Conservation (phyloP, 1,140 invertebrate species). For the Papilio aristodemus region DNA sequence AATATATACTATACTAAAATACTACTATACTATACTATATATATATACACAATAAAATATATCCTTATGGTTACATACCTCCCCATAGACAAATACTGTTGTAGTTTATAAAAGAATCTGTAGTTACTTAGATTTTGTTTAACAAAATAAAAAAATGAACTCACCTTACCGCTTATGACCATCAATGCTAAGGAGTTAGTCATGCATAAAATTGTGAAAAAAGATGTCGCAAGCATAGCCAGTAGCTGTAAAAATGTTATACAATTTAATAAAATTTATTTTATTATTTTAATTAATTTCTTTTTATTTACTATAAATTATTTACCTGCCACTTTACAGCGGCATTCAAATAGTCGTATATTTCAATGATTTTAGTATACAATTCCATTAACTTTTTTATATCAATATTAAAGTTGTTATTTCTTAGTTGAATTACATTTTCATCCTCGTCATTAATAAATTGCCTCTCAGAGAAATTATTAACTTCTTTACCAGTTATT, state of each 20-base stretch:
- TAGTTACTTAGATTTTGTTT: no score
- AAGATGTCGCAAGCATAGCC: not conserved
- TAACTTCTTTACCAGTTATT: not conserved
- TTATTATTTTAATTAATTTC: not conserved
- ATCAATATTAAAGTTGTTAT: not conserved
- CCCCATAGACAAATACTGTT: no score
- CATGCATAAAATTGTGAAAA: slow-evolving; percentile 1
- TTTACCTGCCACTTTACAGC: slow-evolving; percentile 11
- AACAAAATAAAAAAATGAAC: not conserved
- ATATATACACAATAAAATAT: no score
- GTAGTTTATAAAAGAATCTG: no score
- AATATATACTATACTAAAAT: no score
- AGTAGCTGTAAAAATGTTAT: not conserved
- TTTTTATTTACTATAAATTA: not conserved
- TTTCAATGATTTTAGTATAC: slow-evolving; percentile 4
- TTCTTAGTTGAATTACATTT: not conserved
- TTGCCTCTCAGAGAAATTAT: not conserved
- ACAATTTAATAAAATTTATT: not conserved
- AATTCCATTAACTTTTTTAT: not conserved
- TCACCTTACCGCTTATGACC: not conserved
- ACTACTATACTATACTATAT: no score
- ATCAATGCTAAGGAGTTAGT: not conserved
- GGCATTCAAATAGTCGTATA: not conserved
- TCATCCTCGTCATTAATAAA: not conserved
- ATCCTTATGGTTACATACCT: no score